phyloP scores from a whole-genome alignment of 2,113 vertebrate species.

The Emydura subglobosa region DNA sequence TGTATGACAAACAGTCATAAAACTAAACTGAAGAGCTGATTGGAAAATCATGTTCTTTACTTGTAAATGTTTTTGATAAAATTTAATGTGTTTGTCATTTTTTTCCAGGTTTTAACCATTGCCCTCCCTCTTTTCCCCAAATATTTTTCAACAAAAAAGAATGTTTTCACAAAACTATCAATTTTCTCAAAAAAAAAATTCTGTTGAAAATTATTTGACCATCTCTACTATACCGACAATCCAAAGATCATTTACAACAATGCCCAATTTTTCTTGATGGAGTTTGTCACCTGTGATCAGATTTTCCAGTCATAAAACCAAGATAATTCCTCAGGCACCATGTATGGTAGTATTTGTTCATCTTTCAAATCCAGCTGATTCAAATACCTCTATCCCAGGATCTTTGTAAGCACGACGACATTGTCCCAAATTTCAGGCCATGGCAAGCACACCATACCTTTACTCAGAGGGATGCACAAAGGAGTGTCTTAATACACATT shows the following conservation, averaged over 20 bases:
- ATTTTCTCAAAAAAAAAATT: not conserved
- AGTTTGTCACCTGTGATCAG: not conserved
- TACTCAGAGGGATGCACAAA: constrained; percentile 40
- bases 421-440: not conserved
- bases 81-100: too few species aligned
- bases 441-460: not conserved
- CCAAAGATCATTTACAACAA: not conserved
- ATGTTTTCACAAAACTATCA: too few species aligned
- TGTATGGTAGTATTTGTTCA: not conserved
- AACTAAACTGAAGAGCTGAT: not conserved
- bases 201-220: not conserved
- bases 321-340: not conserved
- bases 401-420: not conserved
- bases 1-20: not conserved
- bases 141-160: too few species aligned
- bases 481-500: not conserved
- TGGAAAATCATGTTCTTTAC: not conserved
- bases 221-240: not conserved
- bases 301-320: not conserved
- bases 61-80: not conserved
- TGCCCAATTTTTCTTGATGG: not conserved
- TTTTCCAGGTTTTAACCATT: too few species aligned
- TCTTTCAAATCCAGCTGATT: not conserved
- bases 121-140: too few species aligned
- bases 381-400: not conserved